A percentile compares a stretch with the other conserved stretches of the same genome.
These are phyloP conservation scores for Galemys pyrenaicus DNA, from an alignment of 2,113 vertebrate species.

Conservation along the genomic window DNA sequence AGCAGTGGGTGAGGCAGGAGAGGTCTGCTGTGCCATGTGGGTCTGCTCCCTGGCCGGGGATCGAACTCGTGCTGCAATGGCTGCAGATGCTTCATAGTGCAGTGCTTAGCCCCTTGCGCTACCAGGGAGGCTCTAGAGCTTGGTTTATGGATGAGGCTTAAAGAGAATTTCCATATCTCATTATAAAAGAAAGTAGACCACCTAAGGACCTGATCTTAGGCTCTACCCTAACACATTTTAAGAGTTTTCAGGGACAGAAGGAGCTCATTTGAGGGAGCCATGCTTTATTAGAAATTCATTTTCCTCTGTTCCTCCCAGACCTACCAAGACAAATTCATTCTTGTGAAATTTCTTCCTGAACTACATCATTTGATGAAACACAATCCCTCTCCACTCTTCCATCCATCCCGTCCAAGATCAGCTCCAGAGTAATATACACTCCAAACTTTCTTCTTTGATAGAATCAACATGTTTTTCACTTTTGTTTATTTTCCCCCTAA, in stretches of 20 bases:
- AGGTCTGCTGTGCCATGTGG: too few species aligned
- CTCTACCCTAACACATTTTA: background rate
- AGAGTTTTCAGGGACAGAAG: background rate
- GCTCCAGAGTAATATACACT: background rate
- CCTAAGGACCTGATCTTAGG: background rate
- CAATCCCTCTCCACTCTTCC: background rate
- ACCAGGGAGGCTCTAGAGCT: too few species aligned
- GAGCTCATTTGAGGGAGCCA: background rate
- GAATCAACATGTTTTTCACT: background rate
- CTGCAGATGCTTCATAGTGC: too few species aligned
- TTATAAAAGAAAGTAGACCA: background rate
- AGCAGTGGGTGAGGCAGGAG: too few species aligned
- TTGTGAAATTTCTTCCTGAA: background rate
- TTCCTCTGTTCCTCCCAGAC: background rate
- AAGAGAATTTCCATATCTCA: background rate
- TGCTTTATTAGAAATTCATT: background rate
- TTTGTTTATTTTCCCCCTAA: conserved; percentile 57
- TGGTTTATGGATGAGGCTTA: background rate
- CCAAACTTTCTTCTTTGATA: background rate
- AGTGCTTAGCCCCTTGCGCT: too few species aligned
- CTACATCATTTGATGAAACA: background rate
- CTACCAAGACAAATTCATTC: background rate
- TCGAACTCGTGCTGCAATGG: too few species aligned
- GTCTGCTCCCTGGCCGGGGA: too few species aligned
- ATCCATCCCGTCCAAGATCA: background rate